Evolutionary conservation across 2,113 vertebrate species (phyloP).

Genomic region (Corapipo altera): DNA sequence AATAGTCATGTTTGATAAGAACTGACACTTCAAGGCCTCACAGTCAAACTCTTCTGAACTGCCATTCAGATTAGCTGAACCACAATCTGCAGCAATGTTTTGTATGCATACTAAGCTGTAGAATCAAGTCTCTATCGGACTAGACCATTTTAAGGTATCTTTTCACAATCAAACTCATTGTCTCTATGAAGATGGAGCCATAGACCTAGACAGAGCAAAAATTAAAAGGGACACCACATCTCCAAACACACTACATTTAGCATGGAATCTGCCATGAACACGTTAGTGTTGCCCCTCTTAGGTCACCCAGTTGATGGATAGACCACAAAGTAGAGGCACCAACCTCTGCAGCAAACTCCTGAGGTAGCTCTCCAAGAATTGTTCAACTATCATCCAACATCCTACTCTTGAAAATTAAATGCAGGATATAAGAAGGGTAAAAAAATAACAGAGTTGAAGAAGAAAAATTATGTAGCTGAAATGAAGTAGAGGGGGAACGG

Average conservation of each 20-base stretch:
- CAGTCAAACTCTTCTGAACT: background rate
- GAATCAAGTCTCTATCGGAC: background rate
- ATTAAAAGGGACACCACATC: background rate
- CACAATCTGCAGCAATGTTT: background rate
- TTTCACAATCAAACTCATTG: background rate
- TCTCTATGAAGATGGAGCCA: background rate
- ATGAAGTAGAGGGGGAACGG: background rate
- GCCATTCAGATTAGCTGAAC: background rate
- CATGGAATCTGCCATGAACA: rapidly evolving
- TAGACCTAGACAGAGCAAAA: background rate
- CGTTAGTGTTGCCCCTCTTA: background rate
- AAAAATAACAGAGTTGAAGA: background rate
- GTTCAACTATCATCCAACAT: background rate
- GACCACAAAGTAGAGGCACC: background rate
- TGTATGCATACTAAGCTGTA: rapidly evolving
- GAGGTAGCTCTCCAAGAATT: background rate
- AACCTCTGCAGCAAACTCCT: background rate
- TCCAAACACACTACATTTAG: background rate
- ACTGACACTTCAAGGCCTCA: background rate
- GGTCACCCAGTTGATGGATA: background rate
- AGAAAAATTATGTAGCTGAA: background rate
- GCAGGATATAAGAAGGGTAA: background rate
- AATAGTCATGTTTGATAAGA: background rate
- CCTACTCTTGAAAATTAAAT: background rate
- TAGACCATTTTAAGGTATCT: background rate